Base-by-base conservation (phyloP, 2,888 invertebrate genomes). In the Patella caerulea region DNA sequence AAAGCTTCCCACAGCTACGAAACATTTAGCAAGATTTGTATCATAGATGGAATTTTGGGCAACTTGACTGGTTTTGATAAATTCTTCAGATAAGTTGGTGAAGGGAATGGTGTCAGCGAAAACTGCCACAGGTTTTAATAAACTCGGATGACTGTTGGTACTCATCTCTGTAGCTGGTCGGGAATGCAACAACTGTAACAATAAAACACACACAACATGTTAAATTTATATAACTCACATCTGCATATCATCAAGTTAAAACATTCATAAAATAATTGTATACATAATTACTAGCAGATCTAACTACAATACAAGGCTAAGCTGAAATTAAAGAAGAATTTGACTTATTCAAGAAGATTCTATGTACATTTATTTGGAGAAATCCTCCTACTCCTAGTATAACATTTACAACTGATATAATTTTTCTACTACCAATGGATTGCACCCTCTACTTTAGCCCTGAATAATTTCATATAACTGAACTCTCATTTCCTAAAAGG, bases 101-200 rank as follows among this genome's bases (percentile, higher is more conserved):
- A 85, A 86, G 5, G 88, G 89, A 74, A 89, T 84, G 53, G 84
- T 83, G 76, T 89, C 88, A 14, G 85, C 86, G 79, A 88, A 88
- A 19, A 87, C 85, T 45, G 85, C 84, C n/a, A 84, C 84, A 3
- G 87, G 87, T 56, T 85, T 84, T 45, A 88, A 82, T 19, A 88
- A 80, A 75, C 86, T 87, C 2, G 88, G 86, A 74, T 87, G 88
- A 65, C 84, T 85, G 69, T 83, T 83, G 17, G 82, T 76, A 17
- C 84, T 86, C 77, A 85, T 85, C 73, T 88, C 87, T 34, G 83
- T 79, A 2, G 82, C 82, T 45, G 88, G 87, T 59, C 86, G 77
- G 29, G 88, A 86, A 73, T 88, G 88, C 9, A 87, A 84, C n/a
- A 87, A 82, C 88, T 88, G 85, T 78, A 83, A 84, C 69, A 71